Evolutionary conservation across 2,113 vertebrate genomes (phyloP).

Genomic region (Stercorarius parasiticus): DNA sequence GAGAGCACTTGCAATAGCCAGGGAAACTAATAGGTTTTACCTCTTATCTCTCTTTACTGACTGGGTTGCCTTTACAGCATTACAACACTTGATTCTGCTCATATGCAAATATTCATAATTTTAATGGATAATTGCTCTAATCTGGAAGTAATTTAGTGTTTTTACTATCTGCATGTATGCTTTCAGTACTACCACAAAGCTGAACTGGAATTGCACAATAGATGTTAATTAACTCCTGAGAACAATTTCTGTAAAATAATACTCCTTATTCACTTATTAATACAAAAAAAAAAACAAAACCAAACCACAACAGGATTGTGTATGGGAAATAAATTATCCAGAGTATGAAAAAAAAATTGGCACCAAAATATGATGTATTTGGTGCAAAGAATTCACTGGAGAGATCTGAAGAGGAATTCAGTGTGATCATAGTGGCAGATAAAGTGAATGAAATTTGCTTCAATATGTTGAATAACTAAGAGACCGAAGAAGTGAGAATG

Average conservation of each 20-base stretch:
- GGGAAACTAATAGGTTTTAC: neutral
- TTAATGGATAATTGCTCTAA: neutral
- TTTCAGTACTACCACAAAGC: neutral
- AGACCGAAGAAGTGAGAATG: neutral
- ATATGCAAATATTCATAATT: neutral
- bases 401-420: neutral
- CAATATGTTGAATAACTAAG: neutral
- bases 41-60: neutral
- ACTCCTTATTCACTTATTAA: neutral
- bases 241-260: conserved; percentile 45
- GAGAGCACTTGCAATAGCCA: neutral
- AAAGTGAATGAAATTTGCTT: neutral
- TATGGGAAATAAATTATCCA: neutral
- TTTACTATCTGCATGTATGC: neutral
- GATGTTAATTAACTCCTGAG: conserved; percentile 39
- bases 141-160: neutral
- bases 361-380: neutral
- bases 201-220: conserved; percentile 30
- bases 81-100: neutral
- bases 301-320: neutral
- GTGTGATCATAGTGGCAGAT: neutral
- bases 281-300: neutral
- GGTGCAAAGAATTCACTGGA: neutral
- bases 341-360: neutral
- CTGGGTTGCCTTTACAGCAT: neutral